Evolutionary conservation across 1,140 invertebrate species (phyloP).

Genomic region (Drosophila virilis): DNA sequence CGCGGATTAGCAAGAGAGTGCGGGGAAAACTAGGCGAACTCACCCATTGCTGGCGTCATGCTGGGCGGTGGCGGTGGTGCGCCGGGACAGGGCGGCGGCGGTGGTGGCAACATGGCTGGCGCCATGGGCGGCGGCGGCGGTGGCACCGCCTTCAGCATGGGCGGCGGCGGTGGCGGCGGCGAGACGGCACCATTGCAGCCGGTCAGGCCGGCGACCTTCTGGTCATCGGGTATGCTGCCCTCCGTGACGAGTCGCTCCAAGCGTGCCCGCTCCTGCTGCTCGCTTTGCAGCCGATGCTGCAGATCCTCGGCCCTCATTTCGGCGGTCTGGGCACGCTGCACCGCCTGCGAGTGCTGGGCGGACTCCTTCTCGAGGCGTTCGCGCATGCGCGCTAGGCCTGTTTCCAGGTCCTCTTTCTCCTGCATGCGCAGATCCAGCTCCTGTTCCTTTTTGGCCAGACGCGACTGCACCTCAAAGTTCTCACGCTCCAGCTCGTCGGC

Average conservation of each 20-base stretch:
- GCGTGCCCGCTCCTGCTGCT: slow-evolving; percentile 92
- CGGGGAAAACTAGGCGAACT: background rate
- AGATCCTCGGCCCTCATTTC: slow-evolving; percentile 91
- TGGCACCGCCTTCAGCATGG: slow-evolving; percentile 86
- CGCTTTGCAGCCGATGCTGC: slow-evolving; percentile 90
- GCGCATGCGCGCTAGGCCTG: slow-evolving; percentile 92
- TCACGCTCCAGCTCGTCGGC: slow-evolving; percentile 95
- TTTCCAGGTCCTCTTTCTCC: slow-evolving; percentile 96
- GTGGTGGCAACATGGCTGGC: slow-evolving; percentile 84
- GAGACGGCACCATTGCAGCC: slow-evolving; percentile 84
- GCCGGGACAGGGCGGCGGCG: slow-evolving; percentile 85
- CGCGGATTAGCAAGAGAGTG: no score
- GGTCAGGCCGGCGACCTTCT: slow-evolving; percentile 88
- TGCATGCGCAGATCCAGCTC: slow-evolving; percentile 94
- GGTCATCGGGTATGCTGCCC: slow-evolving; percentile 96
- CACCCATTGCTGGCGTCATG: slow-evolving; percentile 80
- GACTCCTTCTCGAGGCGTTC: slow-evolving; percentile 96
- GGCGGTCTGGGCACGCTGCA: slow-evolving; percentile 90
- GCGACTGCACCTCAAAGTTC: slow-evolving; percentile 93
- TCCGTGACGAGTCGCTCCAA: slow-evolving; percentile 93
- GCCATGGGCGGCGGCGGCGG: slow-evolving; percentile 85
- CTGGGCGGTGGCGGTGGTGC: slow-evolving; percentile 85
- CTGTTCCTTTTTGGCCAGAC: slow-evolving; percentile 96
- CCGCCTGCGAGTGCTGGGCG: slow-evolving; percentile 93
- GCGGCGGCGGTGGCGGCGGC: slow-evolving; percentile 87